Conservation (phyloP, 2,888 invertebrate species). For the Holacanthella duospinosa region DNA sequence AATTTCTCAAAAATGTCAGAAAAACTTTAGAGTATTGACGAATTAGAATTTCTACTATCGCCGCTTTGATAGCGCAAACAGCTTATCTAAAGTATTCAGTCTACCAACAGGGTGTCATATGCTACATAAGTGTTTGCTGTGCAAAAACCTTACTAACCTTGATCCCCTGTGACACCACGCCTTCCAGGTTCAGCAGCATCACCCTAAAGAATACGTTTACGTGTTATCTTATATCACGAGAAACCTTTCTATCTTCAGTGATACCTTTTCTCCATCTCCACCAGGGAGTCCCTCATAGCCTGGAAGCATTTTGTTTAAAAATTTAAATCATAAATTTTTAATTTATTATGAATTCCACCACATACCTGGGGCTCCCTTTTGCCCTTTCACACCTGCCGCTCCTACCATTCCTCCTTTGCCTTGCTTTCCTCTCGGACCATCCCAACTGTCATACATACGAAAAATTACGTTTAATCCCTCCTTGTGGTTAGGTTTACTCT, state of each 20-base stretch:
- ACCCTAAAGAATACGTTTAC: constrained; percentile 44
- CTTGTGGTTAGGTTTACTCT: background rate
- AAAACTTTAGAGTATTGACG: too few species aligned
- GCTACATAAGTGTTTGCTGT: too few species aligned
- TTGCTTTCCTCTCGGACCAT: constrained; percentile 51
- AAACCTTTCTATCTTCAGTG: constrained; percentile 16
- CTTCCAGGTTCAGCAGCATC: constrained; percentile 55
- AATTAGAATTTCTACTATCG: constrained; percentile 16
- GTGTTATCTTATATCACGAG: background rate
- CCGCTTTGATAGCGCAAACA: too few species aligned
- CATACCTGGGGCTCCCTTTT: constrained; percentile 73
- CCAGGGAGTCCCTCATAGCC: too few species aligned
- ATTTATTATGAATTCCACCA: constrained; percentile 6
- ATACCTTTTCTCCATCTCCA: constrained; percentile 52
- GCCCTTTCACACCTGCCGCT: constrained; percentile 49
- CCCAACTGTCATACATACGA: constrained; percentile 36
- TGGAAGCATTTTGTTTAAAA: too few species aligned
- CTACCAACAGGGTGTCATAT: too few species aligned
- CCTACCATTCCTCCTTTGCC: constrained; percentile 52
- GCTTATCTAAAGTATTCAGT: too few species aligned
- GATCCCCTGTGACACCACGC: constrained; percentile 46
- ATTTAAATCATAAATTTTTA: too few species aligned
- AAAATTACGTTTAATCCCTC: background rate
- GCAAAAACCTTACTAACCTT: constrained; percentile 42
- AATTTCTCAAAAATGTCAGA: too few species aligned